Evolutionary conservation across 1,140 invertebrate genomes (phyloP), one percentile per base, ranked within the genome.

Genomic region (Belonocnema kinseyi): DNA sequence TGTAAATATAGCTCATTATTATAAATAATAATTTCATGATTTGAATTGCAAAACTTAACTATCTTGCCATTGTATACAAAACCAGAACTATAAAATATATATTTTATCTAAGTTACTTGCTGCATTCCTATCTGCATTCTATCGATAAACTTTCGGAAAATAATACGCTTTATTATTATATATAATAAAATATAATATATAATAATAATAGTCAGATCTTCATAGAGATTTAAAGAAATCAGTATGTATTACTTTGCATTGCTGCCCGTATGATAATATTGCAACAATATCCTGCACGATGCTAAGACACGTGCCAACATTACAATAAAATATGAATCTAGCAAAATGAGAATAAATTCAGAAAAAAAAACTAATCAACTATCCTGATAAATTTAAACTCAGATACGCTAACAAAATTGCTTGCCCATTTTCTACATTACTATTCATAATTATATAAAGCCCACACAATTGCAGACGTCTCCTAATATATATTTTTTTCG

Each of bases 301-400:
- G 52, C 40, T 75, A 61, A 80, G 54, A 54, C 73, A 79, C 79
- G 76, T 82, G 78, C 82, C 75, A 86, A 86, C 77, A 71, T 84
- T 82, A 83, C 78, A 81, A 85, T 87, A 86, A 88, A 86, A 87
- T 87, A 86, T 83, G 78, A 84, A 84, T 81, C 84, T 80, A 83
- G 80, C 61, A 80, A 82, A 80, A 82, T 83, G 72, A 70, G 75
- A 85, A 80, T 85, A 85, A 83, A 82, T 85, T 83, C 85, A 76
- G 76, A 77, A 82, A 80, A 72, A 73, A 79, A 77, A 79, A 79
- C 79, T 82, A 82, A 74, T 77, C 77, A 82, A 83, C 76, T 83
- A 82, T 79, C 80, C 77, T 75, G 79, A 83, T 81, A 83, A 82
- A 12, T 74, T 75, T 75, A 51, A 77, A 77, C 21, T 80, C 58